Evolutionary conservation across 2,888 invertebrate genomes (phyloP), one percentile per base, ranked within the genome.

Genomic region (Caenorhabditis sulstoni): DNA sequence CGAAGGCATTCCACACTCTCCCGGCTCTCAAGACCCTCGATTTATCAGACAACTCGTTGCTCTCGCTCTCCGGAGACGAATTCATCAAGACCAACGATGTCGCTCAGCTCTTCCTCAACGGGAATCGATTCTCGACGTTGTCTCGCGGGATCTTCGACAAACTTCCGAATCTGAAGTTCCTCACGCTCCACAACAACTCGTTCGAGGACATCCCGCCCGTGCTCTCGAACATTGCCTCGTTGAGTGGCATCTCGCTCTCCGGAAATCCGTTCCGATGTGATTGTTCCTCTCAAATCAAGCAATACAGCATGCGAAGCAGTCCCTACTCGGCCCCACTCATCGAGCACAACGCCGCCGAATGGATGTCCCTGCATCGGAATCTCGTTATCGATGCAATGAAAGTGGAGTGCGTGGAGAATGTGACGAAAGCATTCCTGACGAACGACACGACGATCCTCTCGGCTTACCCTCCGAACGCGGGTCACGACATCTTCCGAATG

Each of bases 201-300:
- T 57, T 88, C 47, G 73, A 78, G 20, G 81, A 83, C 57, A 61
- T 84, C 20, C 81, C 83, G 1, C 44, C 58, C 1, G 78, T 81
- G 8, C 68, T 85, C 4, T 58, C 66, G 20, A 35, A 52, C 18
- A 20, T 65, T 11, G 55, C 65, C 29, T 65, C 75, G 8, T 39
- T 87, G 22, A 59, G 41, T 8, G 66, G 66, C 9, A 62, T 90
- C 47, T 82, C 86, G 11, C 78, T 90, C 11, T 81, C 84, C 3
- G 71, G 64, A 8, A 90, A 90, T 61, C 88, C 88, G n/a, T 87
- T 90, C 76, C 83, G 88, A 37, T 90, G 90, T 74, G 90, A 90
- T 74, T 90, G 90, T 64, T 57, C 70, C 11, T 22, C 22, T 0
- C 12, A 35, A 7, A 12, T 22, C 14, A 35, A 39, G 37, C 58